Conservation (phyloP, 1,140 invertebrate genomes). For the Zeugodacus cucurbitae region DNA sequence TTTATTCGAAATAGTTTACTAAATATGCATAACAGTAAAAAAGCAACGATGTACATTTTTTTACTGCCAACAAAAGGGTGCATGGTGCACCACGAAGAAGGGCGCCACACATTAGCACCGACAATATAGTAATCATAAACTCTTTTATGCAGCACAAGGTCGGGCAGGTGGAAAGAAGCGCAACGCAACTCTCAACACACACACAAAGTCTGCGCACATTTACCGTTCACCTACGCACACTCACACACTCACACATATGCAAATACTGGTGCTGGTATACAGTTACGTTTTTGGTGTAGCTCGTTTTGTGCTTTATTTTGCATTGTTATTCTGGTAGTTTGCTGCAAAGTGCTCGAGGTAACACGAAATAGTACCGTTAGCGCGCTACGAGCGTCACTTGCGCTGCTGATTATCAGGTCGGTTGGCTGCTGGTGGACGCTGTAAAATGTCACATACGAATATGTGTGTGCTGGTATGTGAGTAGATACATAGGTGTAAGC, state of each 20-base stretch:
- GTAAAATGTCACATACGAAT: background rate
- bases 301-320: background rate
- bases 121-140: background rate
- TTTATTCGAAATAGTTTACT: background rate
- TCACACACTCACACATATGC: background rate
- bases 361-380: constrained; percentile 16
- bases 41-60: no score
- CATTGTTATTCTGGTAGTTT: background rate
- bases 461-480: background rate
- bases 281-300: background rate
- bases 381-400: background rate
- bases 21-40: background rate
- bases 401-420: background rate
- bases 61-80: background rate
- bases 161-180: background rate
- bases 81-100: background rate
- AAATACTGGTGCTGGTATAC: background rate
- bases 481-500: background rate
- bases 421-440: background rate
- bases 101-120: background rate
- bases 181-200: background rate
- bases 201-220: background rate
- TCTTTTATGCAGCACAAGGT: constrained; percentile 25
- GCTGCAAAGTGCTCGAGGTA: constrained; percentile 13
- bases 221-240: background rate